Conservation (phyloP, 2,888 invertebrate species). For the Meteorus cinctellus region DNA sequence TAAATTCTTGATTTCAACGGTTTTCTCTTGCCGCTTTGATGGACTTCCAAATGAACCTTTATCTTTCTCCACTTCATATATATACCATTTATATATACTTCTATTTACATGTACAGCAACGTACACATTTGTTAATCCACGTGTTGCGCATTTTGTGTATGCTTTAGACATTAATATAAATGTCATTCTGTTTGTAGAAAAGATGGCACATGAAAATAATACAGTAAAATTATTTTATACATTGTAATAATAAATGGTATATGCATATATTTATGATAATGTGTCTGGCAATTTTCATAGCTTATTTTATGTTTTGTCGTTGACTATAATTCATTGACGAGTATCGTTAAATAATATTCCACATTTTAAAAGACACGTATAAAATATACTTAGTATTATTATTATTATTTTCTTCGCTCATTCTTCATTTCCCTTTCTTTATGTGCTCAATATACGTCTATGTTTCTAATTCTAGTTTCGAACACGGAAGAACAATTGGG, state of each 20-base stretch:
- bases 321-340: conserved; percentile 6
- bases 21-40: conserved; percentile 1
- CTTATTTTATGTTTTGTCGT: background rate
- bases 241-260: background rate
- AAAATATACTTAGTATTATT: background rate
- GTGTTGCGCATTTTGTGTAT: conserved; percentile 21
- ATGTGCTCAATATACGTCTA: background rate
- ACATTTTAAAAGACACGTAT: background rate
- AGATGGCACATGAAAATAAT: background rate
- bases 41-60: conserved; percentile 19
- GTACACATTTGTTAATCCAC: conserved; percentile 13
- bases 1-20: conserved; percentile 4
- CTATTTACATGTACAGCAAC: background rate
- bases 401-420: background rate
- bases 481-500: conserved; percentile 34
- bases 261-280: conserved; percentile 9
- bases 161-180: conserved; percentile 14
- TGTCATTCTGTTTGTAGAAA: background rate
- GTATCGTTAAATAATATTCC: conserved; percentile 4
- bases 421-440: background rate
- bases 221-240: background rate
- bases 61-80: conserved; percentile 1
- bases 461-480: conserved; percentile 9
- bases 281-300: conserved; percentile 1
- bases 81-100: background rate